These are phyloP conservation scores for Eidolon helvum DNA, from an alignment of 2,113 vertebrate genomes.

Conservation along the genomic window DNA sequence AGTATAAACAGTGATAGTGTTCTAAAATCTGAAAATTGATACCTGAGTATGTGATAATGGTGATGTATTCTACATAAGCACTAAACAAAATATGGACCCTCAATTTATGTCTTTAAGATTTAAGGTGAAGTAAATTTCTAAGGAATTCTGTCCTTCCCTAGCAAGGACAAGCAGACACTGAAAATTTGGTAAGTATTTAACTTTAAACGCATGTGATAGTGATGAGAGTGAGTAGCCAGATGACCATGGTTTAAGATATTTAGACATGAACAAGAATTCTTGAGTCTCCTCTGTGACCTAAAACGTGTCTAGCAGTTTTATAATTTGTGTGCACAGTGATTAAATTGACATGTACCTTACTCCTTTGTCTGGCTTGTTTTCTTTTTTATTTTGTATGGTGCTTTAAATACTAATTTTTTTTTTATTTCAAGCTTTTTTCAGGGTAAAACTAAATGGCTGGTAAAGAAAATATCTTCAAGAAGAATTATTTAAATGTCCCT, in stretches of 20 bases:
- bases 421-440: conserved; percentile 47
- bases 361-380: conserved; percentile 49
- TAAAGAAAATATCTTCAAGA: conserved; percentile 40
- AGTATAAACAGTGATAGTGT: conserved; percentile 19
- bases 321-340: conserved; percentile 53
- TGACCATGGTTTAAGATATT: not conserved
- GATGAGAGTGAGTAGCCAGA: conserved; percentile 9
- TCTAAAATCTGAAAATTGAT: conserved; percentile 44
- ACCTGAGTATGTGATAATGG: conserved; percentile 42
- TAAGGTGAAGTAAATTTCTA: conserved; percentile 71
- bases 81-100: conserved; percentile 57
- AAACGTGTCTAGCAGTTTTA: conserved; percentile 5
- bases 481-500: not conserved
- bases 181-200: conserved; percentile 76
- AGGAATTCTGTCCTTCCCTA: conserved; percentile 71
- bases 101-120: conserved; percentile 71
- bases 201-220: conserved; percentile 69
- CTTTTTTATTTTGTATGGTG: conserved; percentile 6
- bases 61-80: conserved; percentile 60
- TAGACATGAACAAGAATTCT: conserved; percentile 19
- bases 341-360: conserved; percentile 59
- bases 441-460: conserved; percentile 38
- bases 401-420: conserved; percentile 16
- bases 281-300: not conserved
- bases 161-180: conserved; percentile 67